Evolutionary conservation across 2,888 invertebrate species (phyloP).

Genomic region (Drosophila ochracea): DNA sequence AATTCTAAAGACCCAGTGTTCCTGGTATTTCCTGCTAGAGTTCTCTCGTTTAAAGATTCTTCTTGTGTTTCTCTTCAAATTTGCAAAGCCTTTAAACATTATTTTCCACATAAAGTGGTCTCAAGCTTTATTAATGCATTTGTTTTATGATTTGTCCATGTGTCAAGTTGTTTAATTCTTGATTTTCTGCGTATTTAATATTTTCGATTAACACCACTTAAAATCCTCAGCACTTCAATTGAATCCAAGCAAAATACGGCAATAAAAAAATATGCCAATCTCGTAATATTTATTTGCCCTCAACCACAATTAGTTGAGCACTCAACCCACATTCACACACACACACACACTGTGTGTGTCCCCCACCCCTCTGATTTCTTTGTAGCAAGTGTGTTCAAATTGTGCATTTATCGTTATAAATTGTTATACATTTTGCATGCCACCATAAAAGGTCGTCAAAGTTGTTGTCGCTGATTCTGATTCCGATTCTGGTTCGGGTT

Average conservation of each 20-base stretch:
- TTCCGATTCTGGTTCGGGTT: constrained; percentile 4
- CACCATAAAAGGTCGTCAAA: constrained; percentile 77
- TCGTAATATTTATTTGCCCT: constrained; percentile 9
- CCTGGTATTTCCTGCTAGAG: not conserved
- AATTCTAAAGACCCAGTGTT: not conserved
- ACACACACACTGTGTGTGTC: not conserved
- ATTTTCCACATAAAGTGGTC: not conserved
- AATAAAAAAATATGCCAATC: constrained; percentile 70
- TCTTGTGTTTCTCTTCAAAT: not conserved
- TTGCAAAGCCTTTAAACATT: not conserved
- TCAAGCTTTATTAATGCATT: not conserved
- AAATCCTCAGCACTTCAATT: constrained; percentile 31
- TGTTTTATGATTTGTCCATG: not conserved
- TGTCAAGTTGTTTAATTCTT: not conserved
- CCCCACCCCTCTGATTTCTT: not conserved
- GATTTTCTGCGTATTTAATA: not conserved
- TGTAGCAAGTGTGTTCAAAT: constrained; percentile 19
- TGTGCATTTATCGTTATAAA: constrained; percentile 45
- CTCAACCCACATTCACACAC: constrained; percentile 48
- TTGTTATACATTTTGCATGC: constrained; percentile 56
- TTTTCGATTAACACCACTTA: constrained; percentile 23
- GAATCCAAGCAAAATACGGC: constrained; percentile 59
- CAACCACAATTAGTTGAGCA: constrained; percentile 51
- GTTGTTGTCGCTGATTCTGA: constrained; percentile 44
- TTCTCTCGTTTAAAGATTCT: not conserved